Conservation (phyloP, 2,888 invertebrate genomes). For the Micropterix aruncella region DNA sequence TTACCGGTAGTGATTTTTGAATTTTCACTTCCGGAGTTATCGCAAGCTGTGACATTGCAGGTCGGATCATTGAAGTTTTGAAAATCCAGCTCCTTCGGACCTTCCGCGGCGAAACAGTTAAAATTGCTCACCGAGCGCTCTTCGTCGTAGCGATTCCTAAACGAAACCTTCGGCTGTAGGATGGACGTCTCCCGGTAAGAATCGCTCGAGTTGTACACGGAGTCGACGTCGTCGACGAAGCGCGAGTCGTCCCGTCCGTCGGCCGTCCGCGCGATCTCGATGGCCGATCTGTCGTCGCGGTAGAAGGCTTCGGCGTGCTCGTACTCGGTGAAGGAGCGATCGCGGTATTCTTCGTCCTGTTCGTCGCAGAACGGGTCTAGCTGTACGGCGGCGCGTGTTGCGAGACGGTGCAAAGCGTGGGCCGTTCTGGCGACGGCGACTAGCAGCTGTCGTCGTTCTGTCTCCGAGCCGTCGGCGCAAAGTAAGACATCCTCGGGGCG, state of each 20-base stretch:
- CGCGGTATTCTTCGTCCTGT: slow-evolving; percentile 6
- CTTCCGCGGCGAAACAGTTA: slow-evolving; percentile 15
- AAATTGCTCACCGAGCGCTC: slow-evolving; percentile 27
- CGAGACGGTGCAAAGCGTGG: slow-evolving; percentile 13
- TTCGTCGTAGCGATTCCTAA: slow-evolving; percentile 20
- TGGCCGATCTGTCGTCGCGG: slow-evolving; percentile 5
- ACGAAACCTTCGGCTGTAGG: slow-evolving; percentile 19
- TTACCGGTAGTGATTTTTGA: too few relatives aligned
- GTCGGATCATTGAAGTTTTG: too few relatives aligned
- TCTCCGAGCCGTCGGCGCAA: slow-evolving; percentile 15
- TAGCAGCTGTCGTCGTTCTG: slow-evolving; percentile 16
- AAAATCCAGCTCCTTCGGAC: too few relatives aligned
- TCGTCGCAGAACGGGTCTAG: slow-evolving; percentile 16
- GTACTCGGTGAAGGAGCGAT: slow-evolving; percentile 7
- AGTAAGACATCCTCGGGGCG: slow-evolving; percentile 43
- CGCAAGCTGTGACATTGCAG: too few relatives aligned
- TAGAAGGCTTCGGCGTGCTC: slow-evolving; percentile 18
- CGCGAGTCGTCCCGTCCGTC: neutral
- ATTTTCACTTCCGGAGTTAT: too few relatives aligned
- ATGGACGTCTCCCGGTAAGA: slow-evolving; percentile 19
- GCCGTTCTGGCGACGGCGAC: slow-evolving; percentile 26
- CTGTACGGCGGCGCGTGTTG: slow-evolving; percentile 36
- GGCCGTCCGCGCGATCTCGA: slow-evolving; percentile 2
- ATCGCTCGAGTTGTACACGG: slow-evolving; percentile 22
- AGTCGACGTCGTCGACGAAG: slow-evolving; percentile 20